A percentile compares a stretch with the other conserved stretches of the same genome.
phyloP scores from a whole-genome alignment of 2,113 vertebrate genomes.

The Machaerirhynchus nigripectus region DNA sequence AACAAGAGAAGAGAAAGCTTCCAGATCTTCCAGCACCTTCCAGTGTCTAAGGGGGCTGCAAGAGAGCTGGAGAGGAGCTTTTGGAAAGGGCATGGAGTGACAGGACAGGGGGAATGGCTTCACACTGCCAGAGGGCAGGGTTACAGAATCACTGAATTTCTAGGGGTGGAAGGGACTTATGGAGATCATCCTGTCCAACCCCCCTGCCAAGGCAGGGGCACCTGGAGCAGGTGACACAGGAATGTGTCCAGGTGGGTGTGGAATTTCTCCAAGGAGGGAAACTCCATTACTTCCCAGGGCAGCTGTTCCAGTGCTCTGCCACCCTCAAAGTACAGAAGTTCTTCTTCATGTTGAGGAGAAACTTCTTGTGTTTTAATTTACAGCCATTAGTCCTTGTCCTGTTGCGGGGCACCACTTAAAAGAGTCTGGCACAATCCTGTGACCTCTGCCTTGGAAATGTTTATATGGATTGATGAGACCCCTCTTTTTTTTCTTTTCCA shows the following conservation, averaged over 20 bases:
- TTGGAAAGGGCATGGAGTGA: not conserved
- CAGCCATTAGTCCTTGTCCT: not conserved
- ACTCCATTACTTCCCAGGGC: accelerated
- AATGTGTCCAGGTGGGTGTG: not conserved
- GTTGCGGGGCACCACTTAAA: accelerated
- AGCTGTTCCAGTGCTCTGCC: not conserved
- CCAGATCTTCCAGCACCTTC: not conserved
- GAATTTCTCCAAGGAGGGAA: not conserved
- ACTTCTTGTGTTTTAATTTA: too few species aligned
- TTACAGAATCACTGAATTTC: not conserved
- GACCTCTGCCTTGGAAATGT: not conserved
- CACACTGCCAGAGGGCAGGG: not conserved
- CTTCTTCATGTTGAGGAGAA: not conserved
- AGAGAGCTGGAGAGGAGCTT: not conserved
- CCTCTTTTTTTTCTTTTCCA: not conserved
- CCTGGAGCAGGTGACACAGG: not conserved
- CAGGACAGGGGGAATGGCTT: not conserved
- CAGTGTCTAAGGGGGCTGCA: not conserved
- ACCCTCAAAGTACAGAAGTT: not conserved
- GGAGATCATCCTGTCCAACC: not conserved
- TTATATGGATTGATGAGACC: not conserved
- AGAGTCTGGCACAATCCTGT: not conserved
- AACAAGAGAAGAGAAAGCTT: not conserved
- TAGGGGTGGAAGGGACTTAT: not conserved
- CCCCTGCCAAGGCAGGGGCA: not conserved